phyloP scores from a whole-genome alignment of 2,113 vertebrate genomes.

The Lamprotornis superbus region DNA sequence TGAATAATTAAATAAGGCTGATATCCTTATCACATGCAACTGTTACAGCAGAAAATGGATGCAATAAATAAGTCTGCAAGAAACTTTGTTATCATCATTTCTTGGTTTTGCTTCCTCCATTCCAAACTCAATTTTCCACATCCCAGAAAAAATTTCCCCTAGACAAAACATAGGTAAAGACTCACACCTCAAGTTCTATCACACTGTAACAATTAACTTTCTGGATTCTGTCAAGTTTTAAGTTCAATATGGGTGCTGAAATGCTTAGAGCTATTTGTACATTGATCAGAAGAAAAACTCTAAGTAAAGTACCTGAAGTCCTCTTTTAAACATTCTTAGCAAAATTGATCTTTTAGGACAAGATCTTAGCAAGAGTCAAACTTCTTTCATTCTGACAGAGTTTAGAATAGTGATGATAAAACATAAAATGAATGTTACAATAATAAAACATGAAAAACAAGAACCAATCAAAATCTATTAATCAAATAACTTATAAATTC shows the following conservation, averaged over 20 bases:
- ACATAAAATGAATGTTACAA: background rate
- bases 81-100: background rate
- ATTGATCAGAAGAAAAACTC: background rate
- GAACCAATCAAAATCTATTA: background rate
- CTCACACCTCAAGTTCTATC: background rate
- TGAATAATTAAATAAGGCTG: background rate
- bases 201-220: background rate
- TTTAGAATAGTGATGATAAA: background rate
- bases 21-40: background rate
- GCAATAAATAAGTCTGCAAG: background rate
- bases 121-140: background rate
- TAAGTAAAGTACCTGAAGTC: background rate
- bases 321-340: background rate
- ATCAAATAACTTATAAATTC: background rate
- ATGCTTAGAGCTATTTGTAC: fast-evolving
- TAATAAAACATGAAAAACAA: background rate
- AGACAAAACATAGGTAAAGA: background rate
- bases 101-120: background rate
- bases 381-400: background rate
- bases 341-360: background rate
- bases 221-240: background rate
- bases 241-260: background rate
- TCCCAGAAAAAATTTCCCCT: background rate
- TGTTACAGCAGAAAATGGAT: background rate
- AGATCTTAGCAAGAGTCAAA: background rate